Percentiles rank a stretch among this genome's conserved stretches.
phyloP scores from a whole-genome alignment of 2,797 vertebrate species.

The Poecilia gillii region DNA sequence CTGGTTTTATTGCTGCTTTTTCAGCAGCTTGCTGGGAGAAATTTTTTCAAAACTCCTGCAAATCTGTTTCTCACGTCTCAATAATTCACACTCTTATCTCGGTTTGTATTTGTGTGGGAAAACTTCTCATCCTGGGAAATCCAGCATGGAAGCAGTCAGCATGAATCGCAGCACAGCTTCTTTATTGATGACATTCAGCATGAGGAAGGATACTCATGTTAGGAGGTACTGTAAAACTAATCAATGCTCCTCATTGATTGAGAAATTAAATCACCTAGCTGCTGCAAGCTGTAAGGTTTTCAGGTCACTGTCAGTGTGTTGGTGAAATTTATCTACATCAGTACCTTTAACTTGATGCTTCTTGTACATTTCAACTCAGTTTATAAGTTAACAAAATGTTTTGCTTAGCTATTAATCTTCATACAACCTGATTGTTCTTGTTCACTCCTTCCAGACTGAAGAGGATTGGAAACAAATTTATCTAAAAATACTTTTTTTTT shows the following conservation, averaged over 20 bases:
- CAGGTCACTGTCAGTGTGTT: background rate
- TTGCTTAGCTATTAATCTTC: background rate
- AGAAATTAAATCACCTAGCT: background rate
- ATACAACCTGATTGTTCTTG: background rate
- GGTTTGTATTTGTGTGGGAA: constrained; percentile 11
- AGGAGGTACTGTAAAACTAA: background rate
- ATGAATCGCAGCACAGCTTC: background rate
- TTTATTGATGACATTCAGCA: constrained; percentile 15
- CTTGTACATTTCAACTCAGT: background rate
- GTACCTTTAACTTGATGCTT: background rate
- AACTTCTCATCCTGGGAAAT: constrained; percentile 7
- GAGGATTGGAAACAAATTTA: background rate
- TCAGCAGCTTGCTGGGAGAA: background rate
- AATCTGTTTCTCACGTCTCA: background rate
- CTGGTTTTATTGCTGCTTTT: background rate
- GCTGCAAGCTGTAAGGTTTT: background rate
- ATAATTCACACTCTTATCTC: constrained; percentile 11
- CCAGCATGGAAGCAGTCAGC: background rate
- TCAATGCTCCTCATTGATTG: constrained; percentile 23
- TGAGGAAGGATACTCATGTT: constrained; percentile 2
- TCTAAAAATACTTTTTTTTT: background rate
- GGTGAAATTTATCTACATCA: background rate
- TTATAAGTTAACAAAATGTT: background rate
- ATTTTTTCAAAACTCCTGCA: background rate
- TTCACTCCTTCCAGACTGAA: background rate